A percentile compares a stretch with the other conserved stretches of the same genome.
These are phyloP conservation scores for Phylloscopus trochiloides DNA, from an alignment of 2,113 vertebrate genomes.

Conservation along the genomic window DNA sequence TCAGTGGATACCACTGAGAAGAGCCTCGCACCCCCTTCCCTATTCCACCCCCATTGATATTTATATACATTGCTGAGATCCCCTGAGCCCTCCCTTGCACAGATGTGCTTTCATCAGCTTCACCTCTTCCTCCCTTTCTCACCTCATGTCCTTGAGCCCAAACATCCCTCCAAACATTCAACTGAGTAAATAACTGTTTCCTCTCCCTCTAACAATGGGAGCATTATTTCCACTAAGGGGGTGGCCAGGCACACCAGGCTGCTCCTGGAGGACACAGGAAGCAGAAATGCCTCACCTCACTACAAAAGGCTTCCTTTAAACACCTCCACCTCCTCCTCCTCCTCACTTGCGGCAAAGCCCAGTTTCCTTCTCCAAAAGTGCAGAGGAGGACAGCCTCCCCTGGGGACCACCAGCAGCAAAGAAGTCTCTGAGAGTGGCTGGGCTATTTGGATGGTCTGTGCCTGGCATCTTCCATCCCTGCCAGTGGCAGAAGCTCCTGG, in stretches of 20 bases:
- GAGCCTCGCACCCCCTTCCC: background rate
- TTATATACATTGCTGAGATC: background rate
- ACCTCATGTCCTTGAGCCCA: slow-evolving; percentile 43
- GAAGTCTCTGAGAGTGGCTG: background rate
- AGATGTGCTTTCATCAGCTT: slow-evolving; percentile 23
- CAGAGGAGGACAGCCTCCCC: background rate
- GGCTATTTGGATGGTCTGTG: background rate
- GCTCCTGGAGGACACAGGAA: slow-evolving; percentile 28
- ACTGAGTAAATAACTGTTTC: slow-evolving; percentile 44
- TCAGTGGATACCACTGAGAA: background rate
- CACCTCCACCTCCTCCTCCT: background rate
- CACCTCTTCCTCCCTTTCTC: slow-evolving; percentile 48
- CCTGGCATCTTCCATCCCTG: background rate
- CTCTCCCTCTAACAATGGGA: slow-evolving; percentile 38
- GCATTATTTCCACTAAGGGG: background rate
- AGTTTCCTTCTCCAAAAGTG: background rate
- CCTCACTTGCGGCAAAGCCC: background rate
- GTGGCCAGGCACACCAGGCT: background rate
- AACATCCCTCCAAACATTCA: slow-evolving; percentile 34
- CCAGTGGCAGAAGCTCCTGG: background rate
- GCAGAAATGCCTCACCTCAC: background rate
- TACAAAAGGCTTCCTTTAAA: slow-evolving; percentile 26
- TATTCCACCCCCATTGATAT: background rate
- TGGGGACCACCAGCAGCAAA: background rate
- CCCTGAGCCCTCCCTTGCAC: background rate